Conservation (phyloP, 2,888 invertebrate species). For the Caenorhabditis plicata region DNA sequence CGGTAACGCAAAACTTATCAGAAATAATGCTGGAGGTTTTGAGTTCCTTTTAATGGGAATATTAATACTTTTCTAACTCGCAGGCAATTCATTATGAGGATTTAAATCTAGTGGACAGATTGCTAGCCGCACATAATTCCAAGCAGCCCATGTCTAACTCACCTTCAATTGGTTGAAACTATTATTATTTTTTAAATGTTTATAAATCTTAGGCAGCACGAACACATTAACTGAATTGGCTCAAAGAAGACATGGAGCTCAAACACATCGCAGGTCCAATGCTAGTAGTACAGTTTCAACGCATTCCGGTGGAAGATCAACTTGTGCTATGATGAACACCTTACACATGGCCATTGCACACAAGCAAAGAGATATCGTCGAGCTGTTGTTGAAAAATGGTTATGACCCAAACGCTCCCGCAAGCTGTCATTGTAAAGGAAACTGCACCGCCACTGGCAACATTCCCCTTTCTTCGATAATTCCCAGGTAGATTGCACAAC, state of each 20-base stretch:
- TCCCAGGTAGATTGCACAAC: slow-evolving; percentile 40
- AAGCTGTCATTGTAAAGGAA: slow-evolving; percentile 64
- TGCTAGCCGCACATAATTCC: slow-evolving; percentile 56
- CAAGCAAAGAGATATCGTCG: slow-evolving; percentile 68
- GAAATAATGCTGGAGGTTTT: slow-evolving; percentile 62
- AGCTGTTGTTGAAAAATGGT: slow-evolving; percentile 69
- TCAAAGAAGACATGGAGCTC: slow-evolving; percentile 56
- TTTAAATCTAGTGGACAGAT: slow-evolving; percentile 56
- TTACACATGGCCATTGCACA: slow-evolving; percentile 72
- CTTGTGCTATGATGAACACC: slow-evolving; percentile 66
- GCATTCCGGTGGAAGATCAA: slow-evolving; percentile 61
- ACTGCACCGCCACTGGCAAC: slow-evolving; percentile 60
- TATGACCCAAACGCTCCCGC: slow-evolving; percentile 72
- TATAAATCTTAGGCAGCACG: slow-evolving; percentile 47
- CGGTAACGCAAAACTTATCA: slow-evolving; percentile 61
- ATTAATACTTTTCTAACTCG: slow-evolving; percentile 2
- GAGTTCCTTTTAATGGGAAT: background rate
- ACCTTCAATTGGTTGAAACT: slow-evolving; percentile 54
- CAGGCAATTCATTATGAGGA: slow-evolving; percentile 65
- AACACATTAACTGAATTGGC: slow-evolving; percentile 64
- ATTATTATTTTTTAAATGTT: slow-evolving; percentile 6
- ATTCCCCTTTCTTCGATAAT: slow-evolving; percentile 61
- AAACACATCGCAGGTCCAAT: slow-evolving; percentile 59
- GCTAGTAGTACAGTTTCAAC: slow-evolving; percentile 63
- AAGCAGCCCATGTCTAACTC: slow-evolving; percentile 61